Conservation (phyloP, 2,113 vertebrate species). For the Rhea pennata region DNA sequence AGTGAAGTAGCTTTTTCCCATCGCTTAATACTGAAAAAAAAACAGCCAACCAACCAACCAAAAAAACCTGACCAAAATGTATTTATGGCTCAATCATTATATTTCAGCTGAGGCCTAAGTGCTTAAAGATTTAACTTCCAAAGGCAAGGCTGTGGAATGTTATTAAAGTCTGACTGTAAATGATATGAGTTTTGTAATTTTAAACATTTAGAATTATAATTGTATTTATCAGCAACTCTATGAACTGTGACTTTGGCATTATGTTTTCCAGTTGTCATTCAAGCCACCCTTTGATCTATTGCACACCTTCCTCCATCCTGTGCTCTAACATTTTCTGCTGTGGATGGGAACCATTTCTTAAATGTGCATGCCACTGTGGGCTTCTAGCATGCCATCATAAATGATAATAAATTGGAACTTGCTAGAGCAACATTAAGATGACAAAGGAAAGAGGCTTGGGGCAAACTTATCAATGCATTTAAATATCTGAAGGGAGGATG, state of each 20-base stretch:
- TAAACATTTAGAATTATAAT: neutral
- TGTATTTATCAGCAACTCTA: fast-evolving
- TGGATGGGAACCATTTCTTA: too few species aligned
- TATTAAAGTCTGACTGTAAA: neutral
- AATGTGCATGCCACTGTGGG: too few species aligned
- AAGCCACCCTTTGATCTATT: fast-evolving
- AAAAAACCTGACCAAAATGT: neutral
- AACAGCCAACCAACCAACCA: neutral
- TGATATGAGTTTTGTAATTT: neutral
- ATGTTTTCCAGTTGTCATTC: fast-evolving
- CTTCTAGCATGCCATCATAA: too few species aligned
- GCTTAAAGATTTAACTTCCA: neutral
- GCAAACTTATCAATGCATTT: neutral
- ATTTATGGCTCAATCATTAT: neutral
- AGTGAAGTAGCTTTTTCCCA: neutral
- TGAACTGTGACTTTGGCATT: neutral
- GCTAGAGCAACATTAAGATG: neutral
- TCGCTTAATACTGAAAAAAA: neutral
- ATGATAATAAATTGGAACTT: neutral
- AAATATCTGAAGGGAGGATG: too few species aligned
- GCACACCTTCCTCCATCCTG: neutral
- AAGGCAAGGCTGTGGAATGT: neutral
- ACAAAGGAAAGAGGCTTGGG: neutral
- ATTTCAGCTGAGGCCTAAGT: neutral
- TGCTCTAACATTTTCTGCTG: too few species aligned